A percentile compares a stretch with the other conserved stretches of the same genome.
These are phyloP conservation scores for Labia minor DNA, from an alignment of 2,888 invertebrate species.

Conservation along the genomic window DNA sequence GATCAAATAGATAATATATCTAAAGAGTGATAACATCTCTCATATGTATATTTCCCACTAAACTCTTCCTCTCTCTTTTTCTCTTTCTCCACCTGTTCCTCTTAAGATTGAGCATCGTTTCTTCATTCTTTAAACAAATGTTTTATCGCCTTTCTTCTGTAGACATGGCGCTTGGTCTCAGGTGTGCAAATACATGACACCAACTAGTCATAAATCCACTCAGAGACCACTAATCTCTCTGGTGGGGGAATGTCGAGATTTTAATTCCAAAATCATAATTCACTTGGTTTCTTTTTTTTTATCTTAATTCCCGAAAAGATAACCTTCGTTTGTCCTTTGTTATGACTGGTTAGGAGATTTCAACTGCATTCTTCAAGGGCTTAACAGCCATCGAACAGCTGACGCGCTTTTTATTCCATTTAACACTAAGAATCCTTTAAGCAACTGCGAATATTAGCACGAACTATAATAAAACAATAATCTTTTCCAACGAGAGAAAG, in stretches of 20 bases:
- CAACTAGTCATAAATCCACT: neutral
- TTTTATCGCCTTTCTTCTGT: neutral
- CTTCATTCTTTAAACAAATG: slow-evolving; percentile 13
- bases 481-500: neutral
- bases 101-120: neutral
- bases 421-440: neutral
- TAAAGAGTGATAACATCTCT: too few species aligned
- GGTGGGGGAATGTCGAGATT: neutral
- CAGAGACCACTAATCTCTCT: neutral
- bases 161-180: slow-evolving; percentile 5
- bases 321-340: neutral
- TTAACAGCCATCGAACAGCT: neutral
- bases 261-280: slow-evolving; percentile 5
- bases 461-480: neutral
- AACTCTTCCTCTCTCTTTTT: too few species aligned
- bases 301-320: slow-evolving; percentile 1
- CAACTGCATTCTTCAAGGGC: neutral
- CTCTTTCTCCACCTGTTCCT: too few species aligned
- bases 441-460: neutral
- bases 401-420: neutral
- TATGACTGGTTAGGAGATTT: neutral
- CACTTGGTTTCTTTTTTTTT: neutral
- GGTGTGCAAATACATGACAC: slow-evolving; percentile 2
- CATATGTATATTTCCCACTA: too few species aligned
- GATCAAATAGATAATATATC: too few species aligned